These are phyloP conservation scores for Rhombomys opimus DNA, from an alignment of 2,113 vertebrate species.

Conservation along the genomic window DNA sequence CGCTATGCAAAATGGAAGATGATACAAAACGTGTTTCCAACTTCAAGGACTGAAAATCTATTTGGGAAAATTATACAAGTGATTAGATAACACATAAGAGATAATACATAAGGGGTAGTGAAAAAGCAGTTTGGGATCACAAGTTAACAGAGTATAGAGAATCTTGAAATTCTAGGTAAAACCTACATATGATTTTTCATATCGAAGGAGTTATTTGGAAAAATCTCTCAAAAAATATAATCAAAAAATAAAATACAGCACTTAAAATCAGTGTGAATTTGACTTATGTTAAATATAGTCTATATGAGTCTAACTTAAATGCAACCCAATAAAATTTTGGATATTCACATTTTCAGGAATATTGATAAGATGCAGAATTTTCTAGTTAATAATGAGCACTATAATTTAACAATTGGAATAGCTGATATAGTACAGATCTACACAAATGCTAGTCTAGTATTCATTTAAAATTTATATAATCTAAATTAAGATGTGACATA, in stretches of 20 bases:
- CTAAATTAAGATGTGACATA: neutral
- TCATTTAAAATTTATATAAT: neutral
- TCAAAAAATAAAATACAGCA: neutral
- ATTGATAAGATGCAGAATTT: neutral
- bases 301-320: neutral
- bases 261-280: neutral
- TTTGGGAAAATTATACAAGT: neutral
- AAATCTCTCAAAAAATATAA: neutral
- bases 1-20: neutral
- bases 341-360: neutral
- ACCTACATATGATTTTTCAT: neutral
- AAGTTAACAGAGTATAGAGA: neutral
- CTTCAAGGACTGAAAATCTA: neutral
- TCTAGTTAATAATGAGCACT: neutral
- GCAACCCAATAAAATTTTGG: neutral
- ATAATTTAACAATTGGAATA: neutral
- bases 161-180: neutral
- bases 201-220: neutral
- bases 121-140: neutral
- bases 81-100: neutral
- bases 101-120: neutral
- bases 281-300: neutral
- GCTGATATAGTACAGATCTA: neutral
- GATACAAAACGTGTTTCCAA: neutral
- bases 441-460: neutral